Percentiles rank a stretch among this genome's conserved stretches.
Conservation (phyloP, 2,797 vertebrate genomes). For the Clamator glandarius region DNA sequence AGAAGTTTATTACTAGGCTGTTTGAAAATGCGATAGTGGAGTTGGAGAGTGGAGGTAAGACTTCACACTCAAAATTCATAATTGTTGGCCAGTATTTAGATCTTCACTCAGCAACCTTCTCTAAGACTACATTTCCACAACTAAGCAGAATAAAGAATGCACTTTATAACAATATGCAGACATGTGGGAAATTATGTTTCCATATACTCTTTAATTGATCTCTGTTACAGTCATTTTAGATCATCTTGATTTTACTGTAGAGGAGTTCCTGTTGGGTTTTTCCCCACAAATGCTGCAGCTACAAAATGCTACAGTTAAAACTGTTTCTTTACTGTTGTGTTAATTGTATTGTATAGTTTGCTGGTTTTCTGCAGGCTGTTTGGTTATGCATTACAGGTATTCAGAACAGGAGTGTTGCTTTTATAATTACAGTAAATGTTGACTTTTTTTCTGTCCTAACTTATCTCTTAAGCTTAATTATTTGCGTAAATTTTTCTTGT, state of each 20-base stretch:
- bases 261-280: background rate
- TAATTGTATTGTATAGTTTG: background rate
- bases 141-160: background rate
- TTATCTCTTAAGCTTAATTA: background rate
- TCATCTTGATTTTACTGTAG: background rate
- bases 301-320: background rate
- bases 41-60: fast-evolving
- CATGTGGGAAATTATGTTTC: background rate
- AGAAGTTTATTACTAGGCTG: fast-evolving
- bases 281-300: background rate
- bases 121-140: background rate
- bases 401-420: background rate
- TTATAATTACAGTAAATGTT: background rate
- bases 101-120: background rate
- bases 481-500: background rate
- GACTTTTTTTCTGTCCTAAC: background rate
- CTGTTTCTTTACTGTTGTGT: background rate
- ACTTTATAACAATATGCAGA: background rate
- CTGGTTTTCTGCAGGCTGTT: background rate
- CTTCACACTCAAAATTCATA: background rate
- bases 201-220: background rate
- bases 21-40: background rate
- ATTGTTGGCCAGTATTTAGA: background rate
- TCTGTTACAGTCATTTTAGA: background rate
- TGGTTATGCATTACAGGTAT: background rate